phyloP scores from a whole-genome alignment of 1,140 invertebrate genomes.

The Macrobrachium nipponense region DNA sequence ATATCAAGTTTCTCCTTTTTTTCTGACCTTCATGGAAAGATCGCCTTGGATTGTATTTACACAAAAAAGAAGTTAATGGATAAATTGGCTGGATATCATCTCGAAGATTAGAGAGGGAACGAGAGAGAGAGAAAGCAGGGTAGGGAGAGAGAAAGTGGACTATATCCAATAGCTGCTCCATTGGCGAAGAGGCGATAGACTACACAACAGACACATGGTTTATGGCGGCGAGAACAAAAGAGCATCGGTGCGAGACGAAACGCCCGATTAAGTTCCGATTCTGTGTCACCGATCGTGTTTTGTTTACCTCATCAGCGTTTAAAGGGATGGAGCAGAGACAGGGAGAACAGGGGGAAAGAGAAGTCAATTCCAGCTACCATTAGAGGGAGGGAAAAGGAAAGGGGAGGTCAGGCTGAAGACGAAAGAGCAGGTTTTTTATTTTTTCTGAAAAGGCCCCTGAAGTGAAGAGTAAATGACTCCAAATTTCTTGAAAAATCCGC shows the following conservation, averaged over 20 bases:
- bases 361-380: no score
- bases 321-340: background rate
- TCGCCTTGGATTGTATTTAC: background rate
- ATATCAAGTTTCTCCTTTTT: background rate
- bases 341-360: no score
- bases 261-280: slow-evolving; percentile 60
- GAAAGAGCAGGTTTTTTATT: no score
- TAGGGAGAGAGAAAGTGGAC: background rate
- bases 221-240: slow-evolving; percentile 59
- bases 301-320: slow-evolving; percentile 52
- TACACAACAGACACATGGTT: slow-evolving; percentile 53
- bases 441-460: no score
- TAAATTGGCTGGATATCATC: no score
- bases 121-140: background rate
- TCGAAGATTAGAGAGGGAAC: background rate
- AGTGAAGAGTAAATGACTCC: no score
- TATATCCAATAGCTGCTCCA: no score
- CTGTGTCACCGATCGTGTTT: slow-evolving; percentile 59
- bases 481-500: no score
- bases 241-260: slow-evolving; percentile 57
- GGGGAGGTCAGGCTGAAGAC: no score
- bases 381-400: no score
- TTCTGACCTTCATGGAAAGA: background rate
- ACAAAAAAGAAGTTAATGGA: no score
- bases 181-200: slow-evolving; percentile 14